Evolutionary conservation across 2,888 invertebrate species (phyloP).

Genomic region (Morpho achilles): DNA sequence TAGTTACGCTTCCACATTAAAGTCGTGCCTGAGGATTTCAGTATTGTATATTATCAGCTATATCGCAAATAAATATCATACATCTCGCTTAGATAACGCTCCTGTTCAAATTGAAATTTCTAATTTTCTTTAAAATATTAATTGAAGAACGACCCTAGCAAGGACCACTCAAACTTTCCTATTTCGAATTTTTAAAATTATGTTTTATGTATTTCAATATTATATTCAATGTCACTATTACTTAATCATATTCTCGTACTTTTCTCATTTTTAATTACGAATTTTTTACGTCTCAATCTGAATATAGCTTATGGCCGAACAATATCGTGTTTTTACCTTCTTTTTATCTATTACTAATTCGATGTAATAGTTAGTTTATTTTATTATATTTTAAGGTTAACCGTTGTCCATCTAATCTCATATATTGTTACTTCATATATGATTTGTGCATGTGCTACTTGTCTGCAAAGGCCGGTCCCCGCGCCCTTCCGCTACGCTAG

Average conservation of each 20-base stretch:
- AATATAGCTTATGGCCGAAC: conserved; percentile 57
- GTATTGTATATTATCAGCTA: conserved; percentile 27
- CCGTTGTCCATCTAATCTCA: conserved; percentile 60
- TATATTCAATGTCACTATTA: conserved; percentile 31
- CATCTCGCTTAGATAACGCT: conserved; percentile 25
- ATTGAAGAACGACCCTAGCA: conserved; percentile 63
- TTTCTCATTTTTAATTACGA: conserved; percentile 34
- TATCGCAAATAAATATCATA: conserved; percentile 24
- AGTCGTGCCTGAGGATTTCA: conserved; percentile 30
- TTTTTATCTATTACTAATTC: conserved; percentile 61
- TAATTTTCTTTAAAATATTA: conserved; percentile 22
- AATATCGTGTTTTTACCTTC: conserved; percentile 53
- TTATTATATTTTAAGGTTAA: conserved; percentile 58
- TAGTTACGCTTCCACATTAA: conserved; percentile 51
- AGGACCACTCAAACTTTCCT: conserved; percentile 90
- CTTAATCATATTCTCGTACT: conserved; percentile 31
- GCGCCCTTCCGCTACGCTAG: conserved; percentile 68
- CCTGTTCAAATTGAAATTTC: conserved; percentile 30
- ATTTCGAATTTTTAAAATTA: conserved; percentile 53
- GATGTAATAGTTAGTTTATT: conserved; percentile 67
- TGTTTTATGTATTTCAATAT: conserved; percentile 30
- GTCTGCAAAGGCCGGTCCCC: conserved; percentile 43
- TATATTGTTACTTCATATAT: conserved; percentile 40
- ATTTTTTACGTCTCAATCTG: conserved; percentile 35
- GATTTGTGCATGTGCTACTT: conserved; percentile 67